Percentiles rank a stretch among this genome's conserved stretches.
phyloP scores from a whole-genome alignment of 2,888 invertebrate genomes.

The Chironomus riparius region DNA sequence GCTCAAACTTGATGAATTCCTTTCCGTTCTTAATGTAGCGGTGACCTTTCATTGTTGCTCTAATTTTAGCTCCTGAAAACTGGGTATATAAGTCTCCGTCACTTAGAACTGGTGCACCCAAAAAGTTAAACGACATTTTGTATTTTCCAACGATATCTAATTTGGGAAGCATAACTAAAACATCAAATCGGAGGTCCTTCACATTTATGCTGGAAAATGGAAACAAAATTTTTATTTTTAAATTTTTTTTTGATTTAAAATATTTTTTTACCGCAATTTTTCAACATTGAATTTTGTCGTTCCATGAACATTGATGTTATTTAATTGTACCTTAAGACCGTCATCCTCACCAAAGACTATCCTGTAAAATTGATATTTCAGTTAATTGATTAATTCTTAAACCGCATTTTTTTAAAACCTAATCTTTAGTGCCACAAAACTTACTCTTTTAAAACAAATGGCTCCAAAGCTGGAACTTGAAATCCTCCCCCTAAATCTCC shows the following conservation, averaged over 20 bases:
- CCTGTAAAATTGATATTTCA: no score
- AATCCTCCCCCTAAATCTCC: slow-evolving; percentile 32
- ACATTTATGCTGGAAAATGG: not conserved
- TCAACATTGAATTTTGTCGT: not conserved
- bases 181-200: not conserved
- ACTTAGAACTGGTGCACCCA: not conserved
- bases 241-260: not conserved
- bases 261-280: not conserved
- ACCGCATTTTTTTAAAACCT: no score
- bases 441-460: not conserved
- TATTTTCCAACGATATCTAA: not conserved
- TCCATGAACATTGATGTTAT: not conserved
- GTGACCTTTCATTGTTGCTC: not conserved
- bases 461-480: not conserved
- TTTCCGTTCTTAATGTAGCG: not conserved
- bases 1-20: not conserved
- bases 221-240: not conserved
- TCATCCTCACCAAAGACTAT: not conserved
- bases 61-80: not conserved
- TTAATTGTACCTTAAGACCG: not conserved
- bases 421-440: no score
- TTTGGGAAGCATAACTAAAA: not conserved
- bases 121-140: not conserved
- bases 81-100: not conserved
- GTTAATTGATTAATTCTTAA: no score